Percentiles rank a stretch among this genome's conserved stretches.
phyloP scores from a whole-genome alignment of 2,797 vertebrate genomes.

The Girardinus metallicus region DNA sequence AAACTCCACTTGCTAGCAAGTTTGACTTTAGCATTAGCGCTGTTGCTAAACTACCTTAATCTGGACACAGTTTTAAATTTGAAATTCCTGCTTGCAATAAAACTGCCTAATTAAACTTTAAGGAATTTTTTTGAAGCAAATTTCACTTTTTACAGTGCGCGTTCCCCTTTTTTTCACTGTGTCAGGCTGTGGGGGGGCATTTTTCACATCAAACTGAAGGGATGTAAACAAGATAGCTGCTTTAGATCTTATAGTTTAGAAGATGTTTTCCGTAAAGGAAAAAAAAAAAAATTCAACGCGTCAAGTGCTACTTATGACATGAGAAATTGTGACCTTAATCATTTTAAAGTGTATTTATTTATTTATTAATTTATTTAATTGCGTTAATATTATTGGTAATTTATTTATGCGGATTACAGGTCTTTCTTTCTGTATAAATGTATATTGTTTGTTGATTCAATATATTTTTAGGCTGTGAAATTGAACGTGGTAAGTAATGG shows the following conservation, averaged over 20 bases:
- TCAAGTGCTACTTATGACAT: constrained; percentile 85
- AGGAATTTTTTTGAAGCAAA: neutral
- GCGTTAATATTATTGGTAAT: constrained; percentile 79
- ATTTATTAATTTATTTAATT: constrained; percentile 81
- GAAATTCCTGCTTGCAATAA: neutral
- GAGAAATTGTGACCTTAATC: constrained; percentile 94
- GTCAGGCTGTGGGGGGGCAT: constrained; percentile 13
- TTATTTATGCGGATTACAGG: constrained; percentile 79
- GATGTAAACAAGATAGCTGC: constrained; percentile 75
- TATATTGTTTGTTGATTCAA: constrained; percentile 83
- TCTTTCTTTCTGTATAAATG: constrained; percentile 87
- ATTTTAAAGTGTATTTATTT: constrained; percentile 70
- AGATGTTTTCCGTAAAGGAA: constrained; percentile 60
- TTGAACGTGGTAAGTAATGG: constrained; percentile 83
- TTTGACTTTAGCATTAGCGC: constrained; percentile 4
- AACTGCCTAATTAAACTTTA: neutral
- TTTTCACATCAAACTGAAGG: constrained; percentile 28
- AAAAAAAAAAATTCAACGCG: constrained; percentile 45
- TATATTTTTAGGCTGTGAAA: constrained; percentile 87
- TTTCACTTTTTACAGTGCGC: neutral
- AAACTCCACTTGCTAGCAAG: neutral
- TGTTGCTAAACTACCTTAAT: neutral
- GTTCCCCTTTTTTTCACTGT: neutral
- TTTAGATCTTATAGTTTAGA: constrained; percentile 71
- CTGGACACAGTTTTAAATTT: neutral